Evolutionary conservation across 2,113 vertebrate genomes (phyloP).

Genomic region (Aldabrachelys gigantea): DNA sequence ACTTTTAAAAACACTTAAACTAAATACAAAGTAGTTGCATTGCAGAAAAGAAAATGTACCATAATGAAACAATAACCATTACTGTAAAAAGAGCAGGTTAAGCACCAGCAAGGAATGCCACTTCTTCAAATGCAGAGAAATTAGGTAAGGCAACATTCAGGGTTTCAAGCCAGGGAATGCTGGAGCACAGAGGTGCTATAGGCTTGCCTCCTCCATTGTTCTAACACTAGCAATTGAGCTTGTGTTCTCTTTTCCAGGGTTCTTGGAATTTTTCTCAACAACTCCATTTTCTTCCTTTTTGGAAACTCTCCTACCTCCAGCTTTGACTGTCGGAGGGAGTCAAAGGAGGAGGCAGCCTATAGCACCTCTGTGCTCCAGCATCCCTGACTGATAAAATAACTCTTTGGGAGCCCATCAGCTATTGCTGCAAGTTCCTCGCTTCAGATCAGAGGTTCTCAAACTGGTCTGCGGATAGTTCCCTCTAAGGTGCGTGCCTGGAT

Average conservation of each 20-base stretch:
- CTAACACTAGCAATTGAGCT: constrained; percentile 47
- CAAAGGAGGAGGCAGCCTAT: background rate
- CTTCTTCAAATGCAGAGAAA: constrained; percentile 32
- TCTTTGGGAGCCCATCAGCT: background rate
- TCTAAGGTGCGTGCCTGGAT: too few species aligned
- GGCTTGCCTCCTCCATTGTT: background rate
- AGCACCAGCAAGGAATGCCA: background rate
- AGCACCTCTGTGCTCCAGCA: background rate
- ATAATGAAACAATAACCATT: constrained; percentile 31
- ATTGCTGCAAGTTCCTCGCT: background rate
- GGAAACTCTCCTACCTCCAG: constrained; percentile 88
- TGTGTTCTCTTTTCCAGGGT: constrained; percentile 79
- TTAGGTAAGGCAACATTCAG: background rate
- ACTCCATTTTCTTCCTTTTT: constrained; percentile 87
- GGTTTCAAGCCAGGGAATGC: background rate
- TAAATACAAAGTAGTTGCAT: constrained; percentile 35
- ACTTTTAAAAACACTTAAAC: constrained; percentile 46
- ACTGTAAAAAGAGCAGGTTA: constrained; percentile 1
- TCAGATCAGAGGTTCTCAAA: too few species aligned
- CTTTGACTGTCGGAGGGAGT: constrained; percentile 81
- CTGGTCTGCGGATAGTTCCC: too few species aligned
- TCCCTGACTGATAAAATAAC: background rate
- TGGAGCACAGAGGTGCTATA: background rate
- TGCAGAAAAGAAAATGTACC: background rate
- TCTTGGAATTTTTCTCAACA: constrained; percentile 82